Evolutionary conservation across 2,113 vertebrate species (phyloP).

Genomic region (Hucho hucho): DNA sequence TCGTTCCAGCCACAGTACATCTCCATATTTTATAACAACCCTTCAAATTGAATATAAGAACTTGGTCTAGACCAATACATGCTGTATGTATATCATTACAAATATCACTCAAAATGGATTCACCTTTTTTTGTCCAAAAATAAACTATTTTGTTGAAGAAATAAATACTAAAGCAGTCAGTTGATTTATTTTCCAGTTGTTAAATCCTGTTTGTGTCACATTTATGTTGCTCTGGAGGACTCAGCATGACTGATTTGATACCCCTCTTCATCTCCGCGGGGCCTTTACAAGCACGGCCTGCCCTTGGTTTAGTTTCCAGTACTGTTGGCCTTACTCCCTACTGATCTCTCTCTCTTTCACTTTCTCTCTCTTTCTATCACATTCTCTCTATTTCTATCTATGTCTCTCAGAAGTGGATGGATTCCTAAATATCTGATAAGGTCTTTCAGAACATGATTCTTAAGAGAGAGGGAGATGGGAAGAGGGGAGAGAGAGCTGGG

Average conservation of each 20-base stretch:
- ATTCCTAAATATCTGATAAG: no score
- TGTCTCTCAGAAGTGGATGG: not conserved
- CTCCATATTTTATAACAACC: conserved; percentile 34
- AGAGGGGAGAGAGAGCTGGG: no score
- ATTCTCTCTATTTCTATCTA: conserved; percentile 17
- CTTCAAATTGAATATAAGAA: conserved; percentile 19
- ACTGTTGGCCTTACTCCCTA: not conserved
- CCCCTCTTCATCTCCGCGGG: conserved; percentile 45
- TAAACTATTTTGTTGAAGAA: conserved; percentile 11
- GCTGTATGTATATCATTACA: no score
- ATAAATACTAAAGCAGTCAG: conserved; percentile 47
- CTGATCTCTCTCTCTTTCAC: conserved; percentile 39
- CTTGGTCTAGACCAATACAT: no score
- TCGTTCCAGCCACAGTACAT: conserved; percentile 10
- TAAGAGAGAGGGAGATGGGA: no score
- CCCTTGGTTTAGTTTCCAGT: conserved; percentile 32
- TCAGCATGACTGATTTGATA: conserved; percentile 41
- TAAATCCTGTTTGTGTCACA: conserved; percentile 63
- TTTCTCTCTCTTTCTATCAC: conserved; percentile 18
- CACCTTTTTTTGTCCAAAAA: not conserved
- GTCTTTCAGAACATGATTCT: no score
- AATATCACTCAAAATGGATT: no score
- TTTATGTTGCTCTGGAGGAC: conserved; percentile 59
- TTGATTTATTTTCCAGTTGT: conserved; percentile 52
- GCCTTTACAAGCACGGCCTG: conserved; percentile 43